Evolutionary conservation across 2,797 vertebrate genomes (phyloP), one percentile per base, ranked within the genome.

Genomic region (Dallia pectoralis): DNA sequence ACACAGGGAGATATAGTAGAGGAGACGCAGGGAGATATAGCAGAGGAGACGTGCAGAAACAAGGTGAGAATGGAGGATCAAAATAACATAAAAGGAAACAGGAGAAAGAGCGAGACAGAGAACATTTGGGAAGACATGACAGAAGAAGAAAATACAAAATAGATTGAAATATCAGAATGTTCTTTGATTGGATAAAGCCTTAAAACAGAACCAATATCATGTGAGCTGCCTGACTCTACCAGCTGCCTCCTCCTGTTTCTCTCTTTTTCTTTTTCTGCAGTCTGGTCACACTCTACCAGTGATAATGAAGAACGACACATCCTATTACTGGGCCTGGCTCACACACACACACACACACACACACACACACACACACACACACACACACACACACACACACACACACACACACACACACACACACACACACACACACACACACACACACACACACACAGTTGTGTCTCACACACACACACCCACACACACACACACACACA

Each of bases 221-320:
- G 2, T 44, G 6, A 44, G 40, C 8, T 3, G 40, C 40, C 40
- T 44, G 40, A 22, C 56, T 64, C 62, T 64, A 9, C 12, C 33
- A 36, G 33, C 8, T 3, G 33, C 33, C 9, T 19, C 61, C 18
- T 29, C 16, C 64, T 66, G 7, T 66, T 12, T 25, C 66, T 48
- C 70, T 67, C 68, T 22, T 6, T 51, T 0, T 29, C 1, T 49
- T 18, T 30, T 47, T 69, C 72, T 86, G 82, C 78, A 88, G 79
- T 86, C 86, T 71, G 82, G 74, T 86, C 85, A 86, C 85, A 86
- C 27, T 25, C 77, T 75, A 0, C 66, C 19, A 71, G 77, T n/a
- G 77, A 47, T 83, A 89, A 88, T 84, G 78, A 86, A 84, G 83
- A n/a, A 85, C 84, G 84, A 77, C 81, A 76, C 78, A 53, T 73